Conservation (phyloP, 2,113 vertebrate species). For the Cololabis saira region DNA sequence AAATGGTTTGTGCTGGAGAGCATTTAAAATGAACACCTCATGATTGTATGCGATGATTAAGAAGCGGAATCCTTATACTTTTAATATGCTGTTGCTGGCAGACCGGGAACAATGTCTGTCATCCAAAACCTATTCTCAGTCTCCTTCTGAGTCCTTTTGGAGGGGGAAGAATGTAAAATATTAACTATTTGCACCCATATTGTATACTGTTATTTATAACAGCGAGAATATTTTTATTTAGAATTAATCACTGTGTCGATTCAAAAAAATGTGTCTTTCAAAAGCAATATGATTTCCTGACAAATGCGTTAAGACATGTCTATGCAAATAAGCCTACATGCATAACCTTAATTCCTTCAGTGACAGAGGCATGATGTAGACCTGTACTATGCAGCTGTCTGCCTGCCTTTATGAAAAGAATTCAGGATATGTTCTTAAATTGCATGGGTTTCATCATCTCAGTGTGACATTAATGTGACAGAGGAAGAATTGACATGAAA, state of each 20-base stretch:
- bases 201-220: slow-evolving; percentile 41
- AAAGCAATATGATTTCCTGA: not conserved
- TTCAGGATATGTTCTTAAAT: slow-evolving; percentile 13
- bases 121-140: slow-evolving; percentile 38
- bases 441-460: slow-evolving; percentile 14
- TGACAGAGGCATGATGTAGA: slow-evolving; percentile 14
- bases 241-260: not conserved
- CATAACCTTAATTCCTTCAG: not conserved
- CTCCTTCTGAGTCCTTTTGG: slow-evolving; percentile 41
- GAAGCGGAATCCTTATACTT: slow-evolving; percentile 2
- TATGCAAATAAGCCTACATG: not conserved
- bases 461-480: slow-evolving; percentile 35
- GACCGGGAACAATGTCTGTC: slow-evolving; percentile 37
- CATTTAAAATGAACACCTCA: not conserved
- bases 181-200: slow-evolving; percentile 52
- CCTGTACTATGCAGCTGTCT: slow-evolving; percentile 15
- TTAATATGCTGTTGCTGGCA: slow-evolving; percentile 31
- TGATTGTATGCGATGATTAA: not conserved
- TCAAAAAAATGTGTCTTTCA: not conserved
- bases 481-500: slow-evolving; percentile 23
- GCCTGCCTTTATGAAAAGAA: slow-evolving; percentile 8
- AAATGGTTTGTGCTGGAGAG: not conserved
- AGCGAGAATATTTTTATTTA: not conserved
- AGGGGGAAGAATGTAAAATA: slow-evolving; percentile 41
- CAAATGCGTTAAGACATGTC: not conserved